These are phyloP conservation scores for Biston betularia DNA, from an alignment of 2,888 invertebrate species.

Conservation along the genomic window DNA sequence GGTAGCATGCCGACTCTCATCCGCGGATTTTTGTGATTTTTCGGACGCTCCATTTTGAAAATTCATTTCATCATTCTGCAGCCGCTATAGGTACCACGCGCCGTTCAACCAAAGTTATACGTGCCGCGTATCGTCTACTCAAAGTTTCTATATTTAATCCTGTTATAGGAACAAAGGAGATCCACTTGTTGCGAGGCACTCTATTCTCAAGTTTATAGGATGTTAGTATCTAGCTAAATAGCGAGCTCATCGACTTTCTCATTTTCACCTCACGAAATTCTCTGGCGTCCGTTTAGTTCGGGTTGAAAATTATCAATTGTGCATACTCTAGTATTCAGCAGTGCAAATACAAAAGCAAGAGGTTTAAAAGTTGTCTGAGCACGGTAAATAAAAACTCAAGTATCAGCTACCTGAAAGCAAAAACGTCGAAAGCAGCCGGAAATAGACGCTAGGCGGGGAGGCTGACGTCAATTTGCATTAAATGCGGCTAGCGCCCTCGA, in stretches of 20 bases:
- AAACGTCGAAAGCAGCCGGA: conserved; percentile 72
- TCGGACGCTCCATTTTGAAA: conserved; percentile 55
- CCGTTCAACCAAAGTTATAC: conserved; percentile 35
- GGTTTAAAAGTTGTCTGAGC: conserved; percentile 69
- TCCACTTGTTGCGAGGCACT: conserved; percentile 61
- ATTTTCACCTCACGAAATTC: conserved; percentile 65
- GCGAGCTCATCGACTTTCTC: conserved; percentile 58
- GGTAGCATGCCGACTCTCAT: conserved; percentile 69
- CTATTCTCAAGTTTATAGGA: conserved; percentile 61
- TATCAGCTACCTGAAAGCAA: conserved; percentile 80
- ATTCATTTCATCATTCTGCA: conserved; percentile 41
- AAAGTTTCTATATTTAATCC: conserved; percentile 46
- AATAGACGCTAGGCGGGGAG: conserved; percentile 48
- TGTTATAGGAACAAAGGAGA: conserved; percentile 55
- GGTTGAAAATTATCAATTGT: conserved; percentile 69
- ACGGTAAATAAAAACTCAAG: conserved; percentile 76
- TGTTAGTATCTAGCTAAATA: conserved; percentile 59
- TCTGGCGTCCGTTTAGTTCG: conserved; percentile 59
- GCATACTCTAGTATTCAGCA: conserved; percentile 70
- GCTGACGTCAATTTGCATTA: conserved; percentile 81
- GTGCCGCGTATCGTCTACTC: conserved; percentile 36
- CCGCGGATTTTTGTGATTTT: conserved; percentile 63
- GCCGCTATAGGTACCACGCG: conserved; percentile 22
- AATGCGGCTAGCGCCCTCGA: conserved; percentile 76
- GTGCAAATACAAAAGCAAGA: conserved; percentile 73